Evolutionary conservation across 2,888 invertebrate genomes (phyloP).

Genomic region (Portevinia maculata): DNA sequence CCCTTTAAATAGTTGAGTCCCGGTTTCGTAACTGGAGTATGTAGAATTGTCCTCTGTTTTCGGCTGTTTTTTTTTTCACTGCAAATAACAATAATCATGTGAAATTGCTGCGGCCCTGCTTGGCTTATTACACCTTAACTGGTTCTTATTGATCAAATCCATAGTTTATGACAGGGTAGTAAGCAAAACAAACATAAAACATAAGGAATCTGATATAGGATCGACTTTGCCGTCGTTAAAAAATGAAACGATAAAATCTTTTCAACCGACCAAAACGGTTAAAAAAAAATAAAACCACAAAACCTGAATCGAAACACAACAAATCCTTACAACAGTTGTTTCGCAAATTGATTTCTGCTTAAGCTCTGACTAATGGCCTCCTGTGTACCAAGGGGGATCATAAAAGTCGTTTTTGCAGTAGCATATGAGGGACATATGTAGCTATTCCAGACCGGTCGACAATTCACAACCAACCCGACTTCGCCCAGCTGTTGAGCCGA

Average conservation of each 20-base stretch:
- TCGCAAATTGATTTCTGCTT: constrained; percentile 73
- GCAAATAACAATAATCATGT: constrained; percentile 45
- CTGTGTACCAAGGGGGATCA: constrained; percentile 46
- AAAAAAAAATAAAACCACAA: background rate
- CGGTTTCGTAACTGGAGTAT: constrained; percentile 10
- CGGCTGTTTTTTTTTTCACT: constrained; percentile 3
- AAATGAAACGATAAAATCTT: constrained; percentile 52
- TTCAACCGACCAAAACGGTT: constrained; percentile 34
- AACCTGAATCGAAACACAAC: constrained; percentile 33
- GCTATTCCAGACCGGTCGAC: constrained; percentile 3
- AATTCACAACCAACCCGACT: background rate
- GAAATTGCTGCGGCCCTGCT: constrained; percentile 18
- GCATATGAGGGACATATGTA: constrained; percentile 65
- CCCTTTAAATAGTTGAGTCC: constrained; percentile 59
- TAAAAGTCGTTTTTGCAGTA: constrained; percentile 67
- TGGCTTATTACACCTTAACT: constrained; percentile 35
- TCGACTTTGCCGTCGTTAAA: constrained; percentile 48
- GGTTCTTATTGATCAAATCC: constrained; percentile 32
- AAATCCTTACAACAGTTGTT: constrained; percentile 65
- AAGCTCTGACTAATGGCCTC: constrained; percentile 69
- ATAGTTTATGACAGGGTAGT: constrained; percentile 23
- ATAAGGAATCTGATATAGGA: constrained; percentile 11
- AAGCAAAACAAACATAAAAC: constrained; percentile 40
- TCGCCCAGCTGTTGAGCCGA: constrained; percentile 70
- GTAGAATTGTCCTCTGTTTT: constrained; percentile 7